Evolutionary conservation across 2,113 vertebrate species (phyloP).

Genomic region (Grammomys dolichurus): DNA sequence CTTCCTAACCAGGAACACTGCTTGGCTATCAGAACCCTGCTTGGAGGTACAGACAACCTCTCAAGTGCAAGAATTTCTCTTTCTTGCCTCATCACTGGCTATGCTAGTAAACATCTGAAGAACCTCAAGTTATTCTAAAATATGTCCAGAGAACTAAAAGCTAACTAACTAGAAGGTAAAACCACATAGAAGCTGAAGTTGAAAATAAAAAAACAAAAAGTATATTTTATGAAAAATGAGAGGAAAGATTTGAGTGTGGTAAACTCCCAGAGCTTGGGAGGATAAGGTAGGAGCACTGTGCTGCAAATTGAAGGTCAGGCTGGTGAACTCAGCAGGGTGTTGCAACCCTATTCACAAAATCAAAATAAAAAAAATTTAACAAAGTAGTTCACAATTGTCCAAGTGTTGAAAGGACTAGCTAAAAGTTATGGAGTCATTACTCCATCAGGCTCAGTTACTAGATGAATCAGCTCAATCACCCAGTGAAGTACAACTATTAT

Average conservation of each 20-base stretch:
- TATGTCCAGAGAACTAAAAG: neutral
- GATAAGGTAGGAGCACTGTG: no score
- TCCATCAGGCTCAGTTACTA: neutral
- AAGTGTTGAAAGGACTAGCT: neutral
- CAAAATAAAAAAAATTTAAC: neutral
- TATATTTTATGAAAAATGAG: neutral
- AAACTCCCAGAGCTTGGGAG: neutral
- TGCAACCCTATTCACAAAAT: neutral
- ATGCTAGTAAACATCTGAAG: neutral
- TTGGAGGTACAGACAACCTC: neutral
- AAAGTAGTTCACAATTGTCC: slow-evolving; percentile 21
- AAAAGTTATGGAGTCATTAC: slow-evolving; percentile 1
- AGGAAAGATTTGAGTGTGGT: neutral
- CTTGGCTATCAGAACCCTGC: neutral
- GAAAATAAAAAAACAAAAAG: slow-evolving; percentile 14
- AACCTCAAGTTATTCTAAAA: neutral
- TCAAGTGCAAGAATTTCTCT: neutral
- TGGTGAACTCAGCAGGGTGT: neutral
- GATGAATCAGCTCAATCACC: neutral
- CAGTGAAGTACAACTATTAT: neutral
- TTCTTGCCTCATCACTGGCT: neutral
- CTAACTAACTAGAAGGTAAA: neutral
- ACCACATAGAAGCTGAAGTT: neutral
- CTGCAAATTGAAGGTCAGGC: neutral
- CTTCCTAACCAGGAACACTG: neutral